Base-by-base conservation (phyloP, 2,113 vertebrate species). In the Ceuthmochares aereus region DNA sequence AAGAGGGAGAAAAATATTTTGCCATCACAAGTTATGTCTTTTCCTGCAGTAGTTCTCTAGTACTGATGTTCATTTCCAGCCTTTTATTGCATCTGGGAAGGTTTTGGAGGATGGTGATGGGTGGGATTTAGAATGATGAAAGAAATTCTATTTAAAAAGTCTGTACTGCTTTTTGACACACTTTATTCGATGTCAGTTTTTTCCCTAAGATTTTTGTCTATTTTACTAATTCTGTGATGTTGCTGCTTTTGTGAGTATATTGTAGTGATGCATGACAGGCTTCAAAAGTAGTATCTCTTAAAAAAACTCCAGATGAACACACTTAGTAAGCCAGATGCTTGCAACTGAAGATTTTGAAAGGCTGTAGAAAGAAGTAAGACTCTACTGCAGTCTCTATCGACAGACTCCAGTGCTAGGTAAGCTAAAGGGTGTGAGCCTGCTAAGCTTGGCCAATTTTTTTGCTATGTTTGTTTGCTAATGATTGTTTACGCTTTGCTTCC, bases 1-100 rank as follows among this genome's bases (percentile, higher is more conserved):
- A 91, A 9, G 68, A 91, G 29, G 34, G 42, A 86, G 81, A 63
- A 91, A 85, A 88, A n/a, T 52, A n/a, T 58, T 96, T 95, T 96
- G 76, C 59, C 16, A 7, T 80, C 14, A 2, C 26, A 55, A 85
- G 45, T 67, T 67, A 32, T 9, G 19, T 18, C 8, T 67, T 83
- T 87, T 88, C 34, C 14, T 66, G 52, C 30, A 47, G 54, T 82
- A 64, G 20, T 8, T 83, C 10, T 69, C n/a, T 45, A 66, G 45
- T 40, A 2, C 20, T 54, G 56, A 70, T 74, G 49, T 58, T 93
- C 16, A 43, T 84, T 95, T 83, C 47, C 43, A 74, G 63, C 37
- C 55, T 91, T 92, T 54, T 67, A 47, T 70, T 76, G 51, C 49
- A 37, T 47, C 17, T 5, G 75, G 58, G 72, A 69, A 60, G 40